Evolutionary conservation across 2,797 vertebrate genomes (phyloP), one percentile per base, ranked within the genome.

Genomic region (Tenualosa thibaudeaui): DNA sequence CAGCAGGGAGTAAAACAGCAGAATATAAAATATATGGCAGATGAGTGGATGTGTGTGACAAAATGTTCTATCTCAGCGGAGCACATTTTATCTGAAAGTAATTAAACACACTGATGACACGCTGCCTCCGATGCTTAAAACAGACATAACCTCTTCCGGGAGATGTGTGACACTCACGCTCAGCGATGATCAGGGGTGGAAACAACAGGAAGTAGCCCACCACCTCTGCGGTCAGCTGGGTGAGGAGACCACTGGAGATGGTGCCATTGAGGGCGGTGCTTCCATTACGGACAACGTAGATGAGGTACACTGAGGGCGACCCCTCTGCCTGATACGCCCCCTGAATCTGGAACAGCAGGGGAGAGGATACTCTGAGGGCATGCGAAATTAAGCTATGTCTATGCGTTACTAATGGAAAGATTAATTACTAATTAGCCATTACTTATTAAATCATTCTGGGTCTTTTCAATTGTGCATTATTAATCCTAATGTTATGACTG

Each of bases 141-240:
- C 19, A 58, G 17, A 5, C 56, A 22, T 54, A 13, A 56, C 17
- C 19, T 22, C 56, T 19, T 22, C 58, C n/a, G 2, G 6, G 58
- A 24, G 22, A 24, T 24, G 65, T 5, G n/a, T 26, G 40, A 53
- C 54, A 94, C 97, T 96, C 95, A 99, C 98, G 97, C 92, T 99
- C 98, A 1, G 98, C 98, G 3, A 99, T 99, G 91, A 97, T 94
- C 90, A 98, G 95, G 0, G 98, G 98, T 0, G 98, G 98, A 92
- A 97, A 99, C 92, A 97, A 97, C 85, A 99, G 96, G 81, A 99
- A 99, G 95, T 99, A 99, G 43, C 98, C 98, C 87, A 99, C 97
- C 89, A 99, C 94, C 91, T 99, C 98, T 0, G 97, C 97, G 0
- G 97, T 98, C 90, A 99, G 96, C 92, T 98, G 97, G 91, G 97